Conservation (phyloP, 2,797 vertebrate species). For the Hydrophis major region DNA sequence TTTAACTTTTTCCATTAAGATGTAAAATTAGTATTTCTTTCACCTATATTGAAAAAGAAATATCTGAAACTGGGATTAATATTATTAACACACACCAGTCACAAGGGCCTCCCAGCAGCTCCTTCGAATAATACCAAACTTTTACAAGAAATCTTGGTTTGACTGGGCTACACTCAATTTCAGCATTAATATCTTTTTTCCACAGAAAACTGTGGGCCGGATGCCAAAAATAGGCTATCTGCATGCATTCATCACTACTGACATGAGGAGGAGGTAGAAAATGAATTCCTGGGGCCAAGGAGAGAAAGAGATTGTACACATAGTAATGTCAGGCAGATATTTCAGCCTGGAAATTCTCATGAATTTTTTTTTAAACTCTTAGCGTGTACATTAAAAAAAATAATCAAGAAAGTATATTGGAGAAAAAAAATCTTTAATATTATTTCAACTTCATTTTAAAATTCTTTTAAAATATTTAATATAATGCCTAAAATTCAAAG, state of each 20-base stretch:
- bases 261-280: constrained; percentile 30
- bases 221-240: background rate
- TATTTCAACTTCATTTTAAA: constrained; percentile 8
- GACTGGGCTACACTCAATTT: background rate
- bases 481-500: background rate
- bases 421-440: background rate
- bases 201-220: constrained; percentile 30
- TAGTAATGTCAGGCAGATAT: background rate
- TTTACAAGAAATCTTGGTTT: constrained; percentile 33
- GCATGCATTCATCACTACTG: background rate
- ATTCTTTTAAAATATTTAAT: background rate
- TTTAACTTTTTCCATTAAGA: background rate
- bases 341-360: constrained; percentile 1
- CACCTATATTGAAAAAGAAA: constrained; percentile 20
- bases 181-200: constrained; percentile 31
- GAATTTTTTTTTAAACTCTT: background rate
- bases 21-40: constrained; percentile 32
- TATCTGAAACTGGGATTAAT: constrained; percentile 18
- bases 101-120: constrained; percentile 34
- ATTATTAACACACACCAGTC: constrained; percentile 19
- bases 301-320: constrained; percentile 13
- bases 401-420: background rate
- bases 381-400: background rate
- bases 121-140: constrained; percentile 35
- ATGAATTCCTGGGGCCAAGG: constrained; percentile 12